Evolutionary conservation across 2,888 invertebrate genomes (phyloP).

Genomic region (Monochamus alternatus): DNA sequence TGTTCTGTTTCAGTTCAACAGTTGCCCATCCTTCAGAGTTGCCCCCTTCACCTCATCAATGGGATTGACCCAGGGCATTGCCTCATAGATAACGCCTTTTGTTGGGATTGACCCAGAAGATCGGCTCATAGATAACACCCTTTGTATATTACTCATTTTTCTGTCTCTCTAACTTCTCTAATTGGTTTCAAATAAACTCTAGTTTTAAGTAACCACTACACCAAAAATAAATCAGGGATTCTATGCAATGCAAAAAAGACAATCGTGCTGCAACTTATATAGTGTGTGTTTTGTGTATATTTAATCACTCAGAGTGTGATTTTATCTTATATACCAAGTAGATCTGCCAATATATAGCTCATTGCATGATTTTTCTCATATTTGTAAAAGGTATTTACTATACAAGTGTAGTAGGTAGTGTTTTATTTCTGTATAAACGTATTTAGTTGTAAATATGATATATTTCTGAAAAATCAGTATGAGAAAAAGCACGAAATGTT

Average conservation of each 20-base stretch:
- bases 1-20: constrained; percentile 85
- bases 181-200: constrained; percentile 44
- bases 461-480: background rate
- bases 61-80: constrained; percentile 85
- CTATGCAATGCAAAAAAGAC: constrained; percentile 67
- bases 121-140: background rate
- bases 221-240: constrained; percentile 71
- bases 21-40: constrained; percentile 98
- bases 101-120: constrained; percentile 87
- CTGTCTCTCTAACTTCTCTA: constrained; percentile 55
- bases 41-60: constrained; percentile 98
- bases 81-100: constrained; percentile 65
- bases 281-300: constrained; percentile 66
- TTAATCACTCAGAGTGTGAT: constrained; percentile 68
- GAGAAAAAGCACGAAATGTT: constrained; percentile 22
- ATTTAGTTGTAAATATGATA: constrained; percentile 41
- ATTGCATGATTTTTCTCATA: constrained; percentile 46
- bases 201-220: constrained; percentile 58
- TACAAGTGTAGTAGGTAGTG: no score
- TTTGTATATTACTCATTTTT: constrained; percentile 48
- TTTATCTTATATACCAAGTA: constrained; percentile 56
- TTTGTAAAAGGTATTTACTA: constrained; percentile 1
- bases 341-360: constrained; percentile 59
- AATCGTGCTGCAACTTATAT: constrained; percentile 63
- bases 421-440: constrained; percentile 33